These are phyloP conservation scores for Ramphastos sulfuratus DNA, from an alignment of 2,113 vertebrate genomes.

Conservation along the genomic window DNA sequence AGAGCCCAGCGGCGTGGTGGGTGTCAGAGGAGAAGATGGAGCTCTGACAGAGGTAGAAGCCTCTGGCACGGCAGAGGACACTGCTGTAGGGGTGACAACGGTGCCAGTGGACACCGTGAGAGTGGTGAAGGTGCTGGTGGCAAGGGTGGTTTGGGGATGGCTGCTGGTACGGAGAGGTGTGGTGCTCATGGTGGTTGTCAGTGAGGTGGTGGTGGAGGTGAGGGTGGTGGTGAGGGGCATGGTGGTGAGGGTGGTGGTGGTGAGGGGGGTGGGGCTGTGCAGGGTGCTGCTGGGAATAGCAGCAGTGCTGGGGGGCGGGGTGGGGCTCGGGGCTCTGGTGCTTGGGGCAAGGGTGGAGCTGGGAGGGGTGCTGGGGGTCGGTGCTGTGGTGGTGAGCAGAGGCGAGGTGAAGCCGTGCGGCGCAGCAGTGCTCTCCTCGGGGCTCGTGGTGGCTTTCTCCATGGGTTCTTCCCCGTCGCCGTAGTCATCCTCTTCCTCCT, in stretches of 20 bases:
- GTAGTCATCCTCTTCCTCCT: not conserved
- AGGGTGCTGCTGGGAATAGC: no score
- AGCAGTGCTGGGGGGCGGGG: not conserved
- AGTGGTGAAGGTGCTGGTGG: not conserved
- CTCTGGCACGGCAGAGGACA: not conserved
- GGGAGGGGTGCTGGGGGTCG: not conserved
- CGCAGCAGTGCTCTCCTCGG: not conserved
- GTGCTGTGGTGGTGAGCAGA: not conserved
- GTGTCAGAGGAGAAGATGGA: not conserved
- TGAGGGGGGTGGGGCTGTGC: not conserved
- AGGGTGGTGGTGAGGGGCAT: not conserved
- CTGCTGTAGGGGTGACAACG: not conserved
- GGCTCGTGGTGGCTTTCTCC: fast-evolving
- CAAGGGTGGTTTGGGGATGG: not conserved
- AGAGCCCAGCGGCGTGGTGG: fast-evolving
- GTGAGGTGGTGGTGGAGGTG: not conserved
- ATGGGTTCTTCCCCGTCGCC: not conserved
- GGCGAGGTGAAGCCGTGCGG: not conserved
- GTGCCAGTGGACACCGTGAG: fast-evolving
- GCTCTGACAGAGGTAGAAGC: not conserved
- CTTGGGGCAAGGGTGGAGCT: not conserved
- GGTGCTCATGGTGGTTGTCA: not conserved
- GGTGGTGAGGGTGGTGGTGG: no score
- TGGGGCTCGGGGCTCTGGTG: not conserved
- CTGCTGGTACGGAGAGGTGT: not conserved